Evolutionary conservation across 2,113 vertebrate genomes (phyloP).

Genomic region (Paramisgurnus dabryanus): DNA sequence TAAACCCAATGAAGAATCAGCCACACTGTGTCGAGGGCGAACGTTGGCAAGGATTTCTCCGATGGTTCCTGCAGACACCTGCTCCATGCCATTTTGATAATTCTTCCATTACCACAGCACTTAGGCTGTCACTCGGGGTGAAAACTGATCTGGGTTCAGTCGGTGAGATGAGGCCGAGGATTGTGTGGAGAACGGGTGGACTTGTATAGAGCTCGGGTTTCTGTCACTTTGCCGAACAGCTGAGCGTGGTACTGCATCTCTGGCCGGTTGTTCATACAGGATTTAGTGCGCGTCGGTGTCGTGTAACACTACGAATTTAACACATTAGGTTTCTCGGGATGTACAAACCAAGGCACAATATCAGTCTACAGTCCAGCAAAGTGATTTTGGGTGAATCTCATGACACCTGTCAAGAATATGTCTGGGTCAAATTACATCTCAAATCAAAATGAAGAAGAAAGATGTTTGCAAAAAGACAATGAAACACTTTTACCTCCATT

Average conservation of each 20-base stretch:
- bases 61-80: not conserved
- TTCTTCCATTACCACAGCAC: constrained; percentile 24
- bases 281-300: constrained; percentile 14
- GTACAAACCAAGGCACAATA: not conserved
- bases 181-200: not conserved
- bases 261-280: constrained; percentile 26
- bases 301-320: not conserved
- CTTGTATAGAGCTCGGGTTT: constrained; percentile 7
- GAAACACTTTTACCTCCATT: not conserved
- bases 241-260: constrained; percentile 11
- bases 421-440: not conserved
- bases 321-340: not conserved
- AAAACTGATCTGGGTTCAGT: constrained; percentile 3
- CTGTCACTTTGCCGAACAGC: constrained; percentile 27
- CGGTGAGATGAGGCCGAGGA: not conserved
- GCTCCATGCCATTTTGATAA: constrained; percentile 1
- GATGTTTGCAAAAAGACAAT: not conserved
- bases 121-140: not conserved
- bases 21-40: constrained; percentile 18
- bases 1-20: not conserved
- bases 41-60: not conserved
- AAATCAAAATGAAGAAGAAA: not conserved
- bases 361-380: constrained; percentile 10
- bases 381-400: constrained; percentile 17
- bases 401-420: too few relatives aligned